Evolutionary conservation across 2,797 vertebrate genomes (phyloP).

Genomic region (Hyperoplus immaculatus): DNA sequence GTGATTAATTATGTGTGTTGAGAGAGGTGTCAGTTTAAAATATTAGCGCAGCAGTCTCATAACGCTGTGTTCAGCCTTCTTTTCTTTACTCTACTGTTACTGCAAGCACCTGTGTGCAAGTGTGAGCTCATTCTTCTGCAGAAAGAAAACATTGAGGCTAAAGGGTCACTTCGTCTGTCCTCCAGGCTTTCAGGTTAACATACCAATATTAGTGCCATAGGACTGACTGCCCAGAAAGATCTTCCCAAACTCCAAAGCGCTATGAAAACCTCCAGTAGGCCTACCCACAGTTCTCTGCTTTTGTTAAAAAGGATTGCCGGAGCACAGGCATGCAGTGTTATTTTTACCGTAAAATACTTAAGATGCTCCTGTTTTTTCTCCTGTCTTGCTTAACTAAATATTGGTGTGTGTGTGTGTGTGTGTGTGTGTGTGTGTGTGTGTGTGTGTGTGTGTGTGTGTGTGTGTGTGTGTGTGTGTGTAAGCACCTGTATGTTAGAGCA

Average conservation of each 20-base stretch:
- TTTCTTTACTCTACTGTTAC: conserved; percentile 25
- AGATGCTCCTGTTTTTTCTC: conserved; percentile 48
- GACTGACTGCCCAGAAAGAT: conserved; percentile 33
- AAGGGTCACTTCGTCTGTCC: conserved; percentile 36
- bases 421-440: conserved; percentile 58
- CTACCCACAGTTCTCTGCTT: conserved; percentile 42
- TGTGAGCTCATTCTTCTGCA: conserved; percentile 39
- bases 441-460: conserved; percentile 57
- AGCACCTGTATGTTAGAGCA: conserved; percentile 59
- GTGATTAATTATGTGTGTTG: conserved; percentile 74
- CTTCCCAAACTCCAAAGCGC: conserved; percentile 47
- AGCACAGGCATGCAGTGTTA: conserved; percentile 43
- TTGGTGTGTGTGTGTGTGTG: conserved; percentile 54
- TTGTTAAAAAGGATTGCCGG: conserved; percentile 51
- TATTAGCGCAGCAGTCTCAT: conserved; percentile 62
- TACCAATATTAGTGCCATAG: conserved; percentile 45
- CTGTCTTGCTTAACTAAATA: conserved; percentile 60
- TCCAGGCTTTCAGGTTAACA: conserved; percentile 51
- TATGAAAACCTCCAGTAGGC: conserved; percentile 46
- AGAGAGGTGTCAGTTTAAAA: conserved; percentile 63
- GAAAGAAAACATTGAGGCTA: conserved; percentile 29
- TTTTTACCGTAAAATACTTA: conserved; percentile 63
- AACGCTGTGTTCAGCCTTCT: conserved; percentile 41
- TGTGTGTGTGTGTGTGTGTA: conserved; percentile 56
- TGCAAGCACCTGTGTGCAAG: conserved; percentile 47